These are phyloP conservation scores for Sminthurinus aureus DNA, from an alignment of 2,888 invertebrate species.

Conservation along the genomic window DNA sequence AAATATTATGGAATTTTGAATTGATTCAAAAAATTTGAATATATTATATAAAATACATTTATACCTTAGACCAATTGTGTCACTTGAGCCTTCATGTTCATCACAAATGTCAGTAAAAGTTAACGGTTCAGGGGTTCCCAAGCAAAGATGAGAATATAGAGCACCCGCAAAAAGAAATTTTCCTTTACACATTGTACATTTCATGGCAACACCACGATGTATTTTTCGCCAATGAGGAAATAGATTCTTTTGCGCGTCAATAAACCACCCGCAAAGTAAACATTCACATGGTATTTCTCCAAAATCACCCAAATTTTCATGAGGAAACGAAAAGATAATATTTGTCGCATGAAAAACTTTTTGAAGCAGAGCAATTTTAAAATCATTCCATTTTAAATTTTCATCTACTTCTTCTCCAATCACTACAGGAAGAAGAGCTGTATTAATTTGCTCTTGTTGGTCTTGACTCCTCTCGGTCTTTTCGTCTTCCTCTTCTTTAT, in stretches of 20 bases:
- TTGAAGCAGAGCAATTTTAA: constrained; percentile 47
- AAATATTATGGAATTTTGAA: no score
- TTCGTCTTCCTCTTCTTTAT: no score
- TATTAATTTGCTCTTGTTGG: background rate
- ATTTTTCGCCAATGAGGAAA: constrained; percentile 58
- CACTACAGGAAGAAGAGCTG: background rate
- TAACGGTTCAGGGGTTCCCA: constrained; percentile 54
- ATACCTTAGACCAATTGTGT: constrained; percentile 34
- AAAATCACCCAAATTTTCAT: constrained; percentile 38
- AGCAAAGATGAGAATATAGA: constrained; percentile 57
- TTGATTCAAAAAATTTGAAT: background rate
- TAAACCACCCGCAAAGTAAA: constrained; percentile 53
- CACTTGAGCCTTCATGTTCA: constrained; percentile 23
- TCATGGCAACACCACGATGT: constrained; percentile 57
- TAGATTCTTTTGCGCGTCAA: constrained; percentile 48
- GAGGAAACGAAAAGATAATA: constrained; percentile 47
- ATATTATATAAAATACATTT: background rate
- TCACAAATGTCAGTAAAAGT: constrained; percentile 35
- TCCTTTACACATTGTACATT: constrained; percentile 59
- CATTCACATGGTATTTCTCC: constrained; percentile 58
- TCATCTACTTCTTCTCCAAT: background rate
- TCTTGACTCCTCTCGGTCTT: no score
- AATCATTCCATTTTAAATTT: constrained; percentile 48
- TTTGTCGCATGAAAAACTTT: constrained; percentile 53
- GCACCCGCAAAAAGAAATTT: constrained; percentile 58